Conservation (phyloP, 2,888 invertebrate genomes). For the Chironomus tentans region DNA sequence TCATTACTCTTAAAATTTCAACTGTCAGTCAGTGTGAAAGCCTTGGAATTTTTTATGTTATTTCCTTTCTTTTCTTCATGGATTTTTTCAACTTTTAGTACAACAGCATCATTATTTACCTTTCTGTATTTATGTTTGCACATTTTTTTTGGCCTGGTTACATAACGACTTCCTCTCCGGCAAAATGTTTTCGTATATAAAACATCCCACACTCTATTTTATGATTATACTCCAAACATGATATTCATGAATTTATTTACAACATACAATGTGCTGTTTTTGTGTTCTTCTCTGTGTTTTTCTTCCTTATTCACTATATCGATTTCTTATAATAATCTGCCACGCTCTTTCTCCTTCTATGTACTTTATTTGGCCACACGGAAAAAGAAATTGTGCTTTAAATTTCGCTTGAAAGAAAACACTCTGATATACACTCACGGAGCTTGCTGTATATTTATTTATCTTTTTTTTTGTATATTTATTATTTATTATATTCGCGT, state of each 20-base stretch:
- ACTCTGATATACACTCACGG: no score
- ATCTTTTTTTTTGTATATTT: neutral
- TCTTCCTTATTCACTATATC: neutral
- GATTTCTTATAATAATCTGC: slow-evolving; percentile 12
- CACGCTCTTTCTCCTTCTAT: neutral
- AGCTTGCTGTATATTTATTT: neutral
- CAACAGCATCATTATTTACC: slow-evolving; percentile 14
- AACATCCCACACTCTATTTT: neutral
- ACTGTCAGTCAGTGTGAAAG: no score
- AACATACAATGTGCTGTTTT: neutral
- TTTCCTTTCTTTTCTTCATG: neutral
- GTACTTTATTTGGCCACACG: neutral
- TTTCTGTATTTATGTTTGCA: slow-evolving; percentile 22
- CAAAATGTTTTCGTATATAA: neutral
- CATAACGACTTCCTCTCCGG: slow-evolving; percentile 12
- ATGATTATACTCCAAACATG: slow-evolving; percentile 8
- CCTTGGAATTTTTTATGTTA: neutral
- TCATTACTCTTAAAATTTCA: no score
- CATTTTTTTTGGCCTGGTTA: slow-evolving; percentile 1
- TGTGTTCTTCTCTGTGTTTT: neutral
- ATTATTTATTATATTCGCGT: neutral
- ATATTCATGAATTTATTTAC: neutral
- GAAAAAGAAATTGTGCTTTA: neutral
- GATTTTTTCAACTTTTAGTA: no score
- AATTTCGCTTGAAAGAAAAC: no score